Percentiles rank a stretch among this genome's conserved stretches.
phyloP scores from a whole-genome alignment of 2,113 vertebrate species.

The Cephalopterus ornatus region DNA sequence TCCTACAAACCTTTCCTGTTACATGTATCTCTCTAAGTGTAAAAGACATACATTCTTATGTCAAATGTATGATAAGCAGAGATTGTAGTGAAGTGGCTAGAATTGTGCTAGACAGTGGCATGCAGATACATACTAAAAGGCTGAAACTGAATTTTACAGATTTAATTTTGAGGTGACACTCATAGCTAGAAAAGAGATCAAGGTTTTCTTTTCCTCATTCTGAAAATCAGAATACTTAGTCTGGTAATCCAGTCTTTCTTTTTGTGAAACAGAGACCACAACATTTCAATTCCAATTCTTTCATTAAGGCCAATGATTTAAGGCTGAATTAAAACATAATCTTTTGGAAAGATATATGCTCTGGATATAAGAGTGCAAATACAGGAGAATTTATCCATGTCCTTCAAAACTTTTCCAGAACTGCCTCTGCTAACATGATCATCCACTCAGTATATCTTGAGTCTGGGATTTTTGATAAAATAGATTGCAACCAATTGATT shows the following conservation, averaged over 20 bases:
- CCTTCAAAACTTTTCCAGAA: background rate
- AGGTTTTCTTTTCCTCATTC: background rate
- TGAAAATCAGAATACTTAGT: background rate
- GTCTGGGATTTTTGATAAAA: background rate
- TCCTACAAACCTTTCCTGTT: background rate
- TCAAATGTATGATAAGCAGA: background rate
- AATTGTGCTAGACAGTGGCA: background rate
- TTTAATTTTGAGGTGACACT: background rate
- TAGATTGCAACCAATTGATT: background rate
- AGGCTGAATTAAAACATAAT: background rate
- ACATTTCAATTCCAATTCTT: background rate
- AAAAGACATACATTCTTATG: background rate
- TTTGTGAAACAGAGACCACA: background rate
- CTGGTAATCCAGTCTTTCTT: background rate
- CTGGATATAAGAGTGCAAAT: background rate
- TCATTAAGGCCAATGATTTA: background rate
- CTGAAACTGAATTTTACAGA: background rate
- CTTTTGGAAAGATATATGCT: background rate
- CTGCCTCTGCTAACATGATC: background rate
- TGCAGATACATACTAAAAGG: background rate
- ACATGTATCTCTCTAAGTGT: background rate
- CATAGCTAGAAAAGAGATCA: background rate
- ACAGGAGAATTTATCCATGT: background rate
- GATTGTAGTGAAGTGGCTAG: background rate
- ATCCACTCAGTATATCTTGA: background rate